These are phyloP conservation scores for Bhutanitis thaidina DNA, from an alignment of 2,888 invertebrate species.

Conservation along the genomic window DNA sequence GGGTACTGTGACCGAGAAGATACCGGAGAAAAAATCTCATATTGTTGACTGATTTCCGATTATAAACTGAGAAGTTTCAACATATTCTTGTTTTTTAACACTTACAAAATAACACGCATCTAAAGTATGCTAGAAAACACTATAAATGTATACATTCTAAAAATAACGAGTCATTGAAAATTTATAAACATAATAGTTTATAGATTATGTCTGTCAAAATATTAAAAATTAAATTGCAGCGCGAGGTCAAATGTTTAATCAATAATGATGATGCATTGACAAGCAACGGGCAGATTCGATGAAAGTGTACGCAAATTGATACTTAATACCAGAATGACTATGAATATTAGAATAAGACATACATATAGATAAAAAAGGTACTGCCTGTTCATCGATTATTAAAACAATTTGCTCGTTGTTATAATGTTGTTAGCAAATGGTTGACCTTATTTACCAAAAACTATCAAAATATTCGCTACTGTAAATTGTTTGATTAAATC, in stretches of 20 bases:
- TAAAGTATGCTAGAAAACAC: too few relatives aligned
- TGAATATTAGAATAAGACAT: constrained; percentile 9
- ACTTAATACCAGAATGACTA: constrained; percentile 20
- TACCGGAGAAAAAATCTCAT: too few relatives aligned
- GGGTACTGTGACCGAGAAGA: too few relatives aligned
- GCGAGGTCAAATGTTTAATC: constrained; percentile 49
- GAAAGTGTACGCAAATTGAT: constrained; percentile 31
- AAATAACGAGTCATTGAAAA: not conserved
- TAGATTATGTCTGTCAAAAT: constrained; percentile 40
- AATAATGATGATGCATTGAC: constrained; percentile 47
- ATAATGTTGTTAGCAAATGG: too few relatives aligned
- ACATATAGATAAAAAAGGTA: not conserved
- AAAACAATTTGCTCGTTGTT: not conserved
- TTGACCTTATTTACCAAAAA: too few relatives aligned
- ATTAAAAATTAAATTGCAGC: constrained; percentile 34
- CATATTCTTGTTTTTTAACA: too few relatives aligned
- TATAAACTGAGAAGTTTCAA: too few relatives aligned
- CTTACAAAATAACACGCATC: too few relatives aligned
- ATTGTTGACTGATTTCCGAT: too few relatives aligned
- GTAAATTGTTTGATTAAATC: too few relatives aligned
- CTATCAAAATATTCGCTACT: too few relatives aligned
- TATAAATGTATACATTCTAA: too few relatives aligned
- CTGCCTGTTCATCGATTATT: constrained; percentile 1
- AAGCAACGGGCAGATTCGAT: constrained; percentile 27
- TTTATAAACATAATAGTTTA: constrained; percentile 23